A percentile compares a stretch with the other conserved stretches of the same genome.
These are phyloP conservation scores for Champsocephalus esox DNA, from an alignment of 2,797 vertebrate genomes.

Conservation along the genomic window DNA sequence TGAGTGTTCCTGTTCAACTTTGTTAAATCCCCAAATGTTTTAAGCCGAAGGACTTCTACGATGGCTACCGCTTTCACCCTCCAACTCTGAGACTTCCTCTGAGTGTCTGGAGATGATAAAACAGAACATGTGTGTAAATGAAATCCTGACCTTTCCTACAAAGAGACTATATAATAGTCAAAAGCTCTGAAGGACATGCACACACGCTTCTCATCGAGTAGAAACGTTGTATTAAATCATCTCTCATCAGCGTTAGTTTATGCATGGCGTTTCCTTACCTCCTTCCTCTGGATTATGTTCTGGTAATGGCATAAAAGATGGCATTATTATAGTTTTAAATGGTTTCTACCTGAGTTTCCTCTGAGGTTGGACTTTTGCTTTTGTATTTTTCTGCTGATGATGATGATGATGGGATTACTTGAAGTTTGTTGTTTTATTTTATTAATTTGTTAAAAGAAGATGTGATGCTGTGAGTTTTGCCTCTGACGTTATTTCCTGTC, in stretches of 20 bases:
- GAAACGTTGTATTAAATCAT: slow-evolving; percentile 67
- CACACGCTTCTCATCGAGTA: slow-evolving; percentile 45
- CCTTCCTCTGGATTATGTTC: slow-evolving; percentile 65
- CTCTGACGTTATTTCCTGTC: slow-evolving; percentile 41
- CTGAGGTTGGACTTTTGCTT: slow-evolving; percentile 55
- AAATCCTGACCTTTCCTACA: slow-evolving; percentile 17
- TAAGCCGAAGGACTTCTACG: slow-evolving; percentile 16
- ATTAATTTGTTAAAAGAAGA: slow-evolving; percentile 63
- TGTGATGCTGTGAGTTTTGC: slow-evolving; percentile 47
- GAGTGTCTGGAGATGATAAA: slow-evolving; percentile 4
- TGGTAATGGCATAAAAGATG: slow-evolving; percentile 67
- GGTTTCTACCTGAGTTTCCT: slow-evolving; percentile 61
- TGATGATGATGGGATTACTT: slow-evolving; percentile 77
- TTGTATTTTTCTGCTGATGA: slow-evolving; percentile 61
- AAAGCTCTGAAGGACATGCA: slow-evolving; percentile 33
- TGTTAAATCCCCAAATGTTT: neutral
- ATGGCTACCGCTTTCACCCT: slow-evolving; percentile 9
- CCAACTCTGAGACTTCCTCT: slow-evolving; percentile 28
- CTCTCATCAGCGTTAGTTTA: slow-evolving; percentile 67
- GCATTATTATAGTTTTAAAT: slow-evolving; percentile 75
- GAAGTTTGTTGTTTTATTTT: slow-evolving; percentile 77
- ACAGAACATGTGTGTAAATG: slow-evolving; percentile 3
- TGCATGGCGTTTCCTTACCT: slow-evolving; percentile 83
- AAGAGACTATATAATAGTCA: slow-evolving; percentile 29
- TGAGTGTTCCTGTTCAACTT: neutral